phyloP scores from a whole-genome alignment of 2,888 invertebrate genomes.

The Scelioninae gen. 1 region DNA sequence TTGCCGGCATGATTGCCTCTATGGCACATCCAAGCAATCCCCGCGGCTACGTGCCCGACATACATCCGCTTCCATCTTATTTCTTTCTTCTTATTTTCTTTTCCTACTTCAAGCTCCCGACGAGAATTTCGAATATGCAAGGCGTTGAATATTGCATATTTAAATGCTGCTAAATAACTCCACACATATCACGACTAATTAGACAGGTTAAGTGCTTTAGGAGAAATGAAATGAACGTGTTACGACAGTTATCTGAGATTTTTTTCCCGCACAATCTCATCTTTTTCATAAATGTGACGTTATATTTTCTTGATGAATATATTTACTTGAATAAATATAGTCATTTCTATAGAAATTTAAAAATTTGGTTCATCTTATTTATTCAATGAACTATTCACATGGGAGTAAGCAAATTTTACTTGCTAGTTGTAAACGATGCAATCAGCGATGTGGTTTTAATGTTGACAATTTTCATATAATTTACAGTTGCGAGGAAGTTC shows the following conservation, averaged over 20 bases:
- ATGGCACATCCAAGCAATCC: conserved; percentile 85
- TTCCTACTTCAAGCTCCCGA: conserved; percentile 65
- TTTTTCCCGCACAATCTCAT: conserved; percentile 36
- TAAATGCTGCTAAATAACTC: conserved; percentile 77
- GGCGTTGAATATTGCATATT: conserved; percentile 78
- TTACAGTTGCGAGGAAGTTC: conserved; percentile 38
- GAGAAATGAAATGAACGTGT: conserved; percentile 72
- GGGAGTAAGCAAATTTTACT: not conserved
- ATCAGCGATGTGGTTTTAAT: not conserved
- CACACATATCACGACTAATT: conserved; percentile 78
- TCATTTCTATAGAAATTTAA: not conserved
- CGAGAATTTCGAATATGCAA: conserved; percentile 79
- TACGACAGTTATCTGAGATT: conserved; percentile 61
- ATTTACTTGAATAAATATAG: not conserved
- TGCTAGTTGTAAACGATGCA: not conserved
- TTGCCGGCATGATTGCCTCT: conserved; percentile 84
- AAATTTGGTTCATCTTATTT: not conserved
- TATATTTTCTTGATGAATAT: conserved; percentile 7
- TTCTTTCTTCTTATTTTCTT: conserved; percentile 72
- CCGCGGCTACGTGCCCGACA: conserved; percentile 84
- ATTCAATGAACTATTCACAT: not conserved
- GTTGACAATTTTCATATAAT: conserved; percentile 24
- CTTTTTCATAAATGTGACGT: conserved; percentile 1
- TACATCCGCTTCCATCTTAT: conserved; percentile 80
- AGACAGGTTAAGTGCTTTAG: conserved; percentile 74